Percentiles rank a stretch among this genome's conserved stretches.
Conservation (phyloP, 2,113 vertebrate genomes). For the Lamprologus callipterus region DNA sequence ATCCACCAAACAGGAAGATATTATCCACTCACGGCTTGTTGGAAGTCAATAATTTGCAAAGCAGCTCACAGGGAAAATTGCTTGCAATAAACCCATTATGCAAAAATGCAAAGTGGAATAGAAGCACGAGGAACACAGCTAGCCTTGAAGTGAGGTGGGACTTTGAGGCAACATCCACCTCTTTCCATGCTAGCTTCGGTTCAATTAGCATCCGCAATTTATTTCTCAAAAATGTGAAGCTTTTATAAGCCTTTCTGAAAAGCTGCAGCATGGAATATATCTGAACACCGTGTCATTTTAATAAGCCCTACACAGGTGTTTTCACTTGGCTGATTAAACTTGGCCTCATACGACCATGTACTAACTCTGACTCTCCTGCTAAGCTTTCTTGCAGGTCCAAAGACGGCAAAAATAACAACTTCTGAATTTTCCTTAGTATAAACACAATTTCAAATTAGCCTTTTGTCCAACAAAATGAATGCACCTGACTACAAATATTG, state of each 20-base stretch:
- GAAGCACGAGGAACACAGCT: not conserved
- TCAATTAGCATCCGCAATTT: not conserved
- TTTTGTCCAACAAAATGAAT: not conserved
- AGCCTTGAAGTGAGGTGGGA: conserved; percentile 6
- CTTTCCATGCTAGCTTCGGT: not conserved
- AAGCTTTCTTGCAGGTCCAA: not conserved
- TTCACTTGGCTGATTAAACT: conserved; percentile 6
- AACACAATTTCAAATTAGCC: not conserved
- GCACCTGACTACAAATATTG: not conserved
- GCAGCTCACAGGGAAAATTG: conserved; percentile 26
- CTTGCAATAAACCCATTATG: conserved; percentile 6
- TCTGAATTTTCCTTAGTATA: not conserved
- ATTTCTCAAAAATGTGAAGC: not conserved
- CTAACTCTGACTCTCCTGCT: not conserved
- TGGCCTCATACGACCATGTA: not conserved
- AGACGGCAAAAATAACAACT: not conserved
- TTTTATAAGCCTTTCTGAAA: not conserved
- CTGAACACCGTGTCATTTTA: not conserved
- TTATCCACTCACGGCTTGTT: conserved; percentile 43
- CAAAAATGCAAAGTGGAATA: conserved; percentile 25
- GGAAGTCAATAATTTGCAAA: conserved; percentile 44
- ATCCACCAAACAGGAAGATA: conserved; percentile 45
- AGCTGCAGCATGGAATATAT: not conserved
- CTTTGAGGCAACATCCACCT: not conserved
- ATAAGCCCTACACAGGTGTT: not conserved